Base-by-base conservation (phyloP, 2,888 invertebrate genomes). In the Onchidella celtica region DNA sequence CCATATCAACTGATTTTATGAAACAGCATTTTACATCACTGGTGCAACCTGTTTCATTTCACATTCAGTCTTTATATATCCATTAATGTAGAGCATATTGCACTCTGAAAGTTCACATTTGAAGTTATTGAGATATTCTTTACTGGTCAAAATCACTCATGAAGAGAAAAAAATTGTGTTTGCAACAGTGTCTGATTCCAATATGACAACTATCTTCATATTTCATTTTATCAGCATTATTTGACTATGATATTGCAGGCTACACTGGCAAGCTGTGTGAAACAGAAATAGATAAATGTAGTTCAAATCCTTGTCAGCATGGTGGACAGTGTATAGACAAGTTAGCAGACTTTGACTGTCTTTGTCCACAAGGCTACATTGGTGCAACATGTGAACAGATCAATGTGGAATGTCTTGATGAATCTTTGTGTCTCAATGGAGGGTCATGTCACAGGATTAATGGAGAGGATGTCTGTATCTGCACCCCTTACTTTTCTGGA, bases 401-500 rank as follows among this genome's bases (percentile, higher is more conserved):
- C 17, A 17, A 55, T 3, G 36, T 36, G 11, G 47, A 36, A 29
- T 72, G 79, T 34, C 36, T 34, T 21, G 29, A 68, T 27, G 21
- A 47, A 11, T 40, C 63, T n/a, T 1, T 17, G 24, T 91, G 91
- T 86, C 74, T 86, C 65, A 90, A 91, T 87, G 89, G 88, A 3
- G 90, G 87, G 24, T 86, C 85, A n/a, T 91, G 90, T 86, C 40
- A 84, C 3, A 85, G 85, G 70, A 83, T 81, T 6, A 84, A 86
- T 72, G 80, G 77, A 57, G 70, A 75, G 3, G 59, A 79, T 34
- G 63, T 75, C 3, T 91, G 91, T 83, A 65, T 81, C 3, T 91
- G 91, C 84, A 72, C 86, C 1, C 85, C 88, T n/a, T 32, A 72
- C 32, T 90, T 83, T 83, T 84, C 85, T 29, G 90, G 90, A n/a